A percentile compares a stretch with the other conserved stretches of the same genome.
phyloP scores from a whole-genome alignment of 1,140 invertebrate species.

The Metaphire vulgaris region DNA sequence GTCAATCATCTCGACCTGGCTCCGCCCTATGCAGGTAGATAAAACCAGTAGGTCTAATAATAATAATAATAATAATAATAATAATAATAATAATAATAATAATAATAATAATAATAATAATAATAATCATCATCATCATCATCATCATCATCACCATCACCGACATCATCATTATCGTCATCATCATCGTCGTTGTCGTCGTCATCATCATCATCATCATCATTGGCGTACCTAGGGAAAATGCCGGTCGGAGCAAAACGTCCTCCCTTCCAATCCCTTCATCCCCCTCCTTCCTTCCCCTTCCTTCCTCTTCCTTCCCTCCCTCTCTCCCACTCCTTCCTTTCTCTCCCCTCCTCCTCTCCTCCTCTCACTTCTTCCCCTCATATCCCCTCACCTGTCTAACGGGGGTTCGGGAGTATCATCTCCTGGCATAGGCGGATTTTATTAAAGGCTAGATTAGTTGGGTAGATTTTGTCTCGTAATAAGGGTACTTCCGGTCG shows the following conservation, averaged over 20 bases:
- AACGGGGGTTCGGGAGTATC: too few relatives aligned
- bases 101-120: too few relatives aligned
- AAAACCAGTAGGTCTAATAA: too few relatives aligned
- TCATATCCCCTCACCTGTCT: slow-evolving; percentile 24
- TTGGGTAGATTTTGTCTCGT: slow-evolving; percentile 8
- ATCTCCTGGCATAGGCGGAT: slow-evolving; percentile 6
- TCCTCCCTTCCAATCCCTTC: slow-evolving; percentile 5
- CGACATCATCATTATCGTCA: too few relatives aligned
- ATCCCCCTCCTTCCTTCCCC: slow-evolving; percentile 10
- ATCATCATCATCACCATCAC: too few relatives aligned
- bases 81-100: too few relatives aligned
- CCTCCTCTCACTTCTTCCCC: slow-evolving; percentile 23
- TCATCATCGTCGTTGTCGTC: not conserved
- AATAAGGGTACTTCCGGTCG: not conserved
- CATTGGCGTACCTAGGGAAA: not conserved
- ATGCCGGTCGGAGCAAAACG: not conserved
- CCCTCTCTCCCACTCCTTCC: slow-evolving; percentile 3
- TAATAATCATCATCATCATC: too few relatives aligned
- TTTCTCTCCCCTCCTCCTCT: slow-evolving; percentile 1
- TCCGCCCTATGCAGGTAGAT: slow-evolving; percentile 56
- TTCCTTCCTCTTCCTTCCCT: not conserved
- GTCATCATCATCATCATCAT: not conserved
- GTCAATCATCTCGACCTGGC: slow-evolving; percentile 77
- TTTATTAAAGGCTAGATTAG: slow-evolving; percentile 24
- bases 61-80: too few relatives aligned